Evolutionary conservation across 1,140 invertebrate species (phyloP), one percentile per base, ranked within the genome.

Genomic region (Radopholus similis): DNA sequence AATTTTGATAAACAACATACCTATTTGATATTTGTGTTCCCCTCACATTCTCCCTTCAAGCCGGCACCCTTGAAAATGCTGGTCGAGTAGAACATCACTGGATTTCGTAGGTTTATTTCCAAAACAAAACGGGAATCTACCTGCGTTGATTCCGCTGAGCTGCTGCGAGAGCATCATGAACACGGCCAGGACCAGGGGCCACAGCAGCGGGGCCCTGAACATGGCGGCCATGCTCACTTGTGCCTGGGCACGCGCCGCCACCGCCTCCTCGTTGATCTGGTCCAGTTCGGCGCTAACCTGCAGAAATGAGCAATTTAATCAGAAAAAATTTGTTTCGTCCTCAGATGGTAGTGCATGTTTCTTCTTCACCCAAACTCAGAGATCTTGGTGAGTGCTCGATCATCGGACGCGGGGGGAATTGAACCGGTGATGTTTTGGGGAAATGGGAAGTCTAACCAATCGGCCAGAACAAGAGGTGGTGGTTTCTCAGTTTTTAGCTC

Each of bases 111-210:
- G n/a, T 30, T 55, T 37, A 28, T 57, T 18, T 2, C 1, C 91
- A 91, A 2, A 15, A 51, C 15, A 51, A 51, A 77, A 93, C 93
- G 8, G 13, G 13, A 32, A 93, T 89, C 15, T 23, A 62, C 58
- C 58, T 2, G 91, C 91, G 77, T 93, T 94, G 72, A 93, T 93
- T 23, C 92, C 93, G 71, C 89, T 91, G 64, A 93, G 84, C 83
- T 95, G 92, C 86, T 95, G 92, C 9, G 86, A 95, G 91, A 77
- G 91, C 92, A 95, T 94, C 32, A 95, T 85, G 2, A 90, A 90
- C 5, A 95, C 82, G 0, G 90, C 89, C 88, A 77, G 68, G 0
- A 90, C 89, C 38, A 94, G 59, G 21, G 79, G 78, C 81, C 81
- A 83, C 13, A 38, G 49, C 23, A 82, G 56, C 15, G 72, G 51